A percentile compares a stretch with the other conserved stretches of the same genome.
phyloP scores from a whole-genome alignment of 2,113 vertebrate species.

The Gnathonemus echidnorhynchus region DNA sequence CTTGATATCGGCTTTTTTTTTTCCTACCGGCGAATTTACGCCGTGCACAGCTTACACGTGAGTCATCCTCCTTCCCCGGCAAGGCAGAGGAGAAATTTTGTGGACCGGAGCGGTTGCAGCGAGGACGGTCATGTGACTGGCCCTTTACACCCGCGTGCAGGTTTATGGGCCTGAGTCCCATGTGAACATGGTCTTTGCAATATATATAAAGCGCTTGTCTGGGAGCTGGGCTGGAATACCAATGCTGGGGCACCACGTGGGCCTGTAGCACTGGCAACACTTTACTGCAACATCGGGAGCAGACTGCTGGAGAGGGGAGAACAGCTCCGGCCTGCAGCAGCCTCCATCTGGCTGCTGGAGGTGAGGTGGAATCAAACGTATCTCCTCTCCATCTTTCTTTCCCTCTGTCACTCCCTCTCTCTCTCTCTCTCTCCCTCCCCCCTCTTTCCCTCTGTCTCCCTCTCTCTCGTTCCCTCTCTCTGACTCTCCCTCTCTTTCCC shows the following conservation, averaged over 20 bases:
- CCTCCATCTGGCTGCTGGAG: not conserved
- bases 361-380: not conserved
- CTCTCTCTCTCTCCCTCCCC: not conserved
- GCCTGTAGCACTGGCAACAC: not conserved
- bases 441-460: not conserved
- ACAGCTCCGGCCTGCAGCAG: not conserved
- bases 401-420: not conserved
- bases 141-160: slow-evolving; percentile 9
- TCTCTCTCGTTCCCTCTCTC: not conserved
- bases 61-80: not conserved
- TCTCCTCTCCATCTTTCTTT: not conserved
- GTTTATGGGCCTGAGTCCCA: not conserved
- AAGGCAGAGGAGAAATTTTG: slow-evolving; percentile 7
- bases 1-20: slow-evolving; percentile 40
- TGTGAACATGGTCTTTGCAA: slow-evolving; percentile 20
- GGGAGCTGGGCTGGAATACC: not conserved
- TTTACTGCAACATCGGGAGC: not conserved
- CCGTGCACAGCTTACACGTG: slow-evolving; percentile 51
- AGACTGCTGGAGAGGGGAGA: not conserved
- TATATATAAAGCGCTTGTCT: slow-evolving; percentile 18
- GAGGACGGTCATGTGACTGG: slow-evolving; percentile 19
- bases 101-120: not conserved
- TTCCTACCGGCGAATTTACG: slow-evolving; percentile 61
- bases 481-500: not conserved
- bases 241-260: not conserved